Base-by-base conservation (phyloP, 2,888 invertebrate genomes). In the Drosophila barbarae region DNA sequence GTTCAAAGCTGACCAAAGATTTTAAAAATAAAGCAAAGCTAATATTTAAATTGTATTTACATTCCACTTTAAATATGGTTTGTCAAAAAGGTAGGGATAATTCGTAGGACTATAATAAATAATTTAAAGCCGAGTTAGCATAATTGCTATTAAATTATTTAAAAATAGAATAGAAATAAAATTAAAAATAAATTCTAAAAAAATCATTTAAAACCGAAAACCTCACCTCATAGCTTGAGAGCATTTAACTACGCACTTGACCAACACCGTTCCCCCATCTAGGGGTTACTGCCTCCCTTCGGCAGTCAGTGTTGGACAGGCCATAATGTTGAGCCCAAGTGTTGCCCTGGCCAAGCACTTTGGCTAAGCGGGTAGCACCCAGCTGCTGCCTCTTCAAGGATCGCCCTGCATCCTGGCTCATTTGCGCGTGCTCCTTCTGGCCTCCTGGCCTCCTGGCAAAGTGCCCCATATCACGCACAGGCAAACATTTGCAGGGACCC, bases 401-500 rank as follows among this genome's bases (percentile, higher is more conserved):
- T 28, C 15, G 5, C 5, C 18, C 10, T 30, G 5, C n/a, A 28
- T 13, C 54, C 53, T 15, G 34, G 23, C 18, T 26, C 35, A 13
- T 61, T 32, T 60, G 10, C 47, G 34, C 39, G n/a, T 10, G 18
- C 42, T n/a, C 23, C 18, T 41, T 2, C 18, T 13, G 4, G 23
- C 50, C 13, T 35, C 9, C 41, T 51, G 10, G 39, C 56, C 71
- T 51, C 32, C 55, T 51, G 44, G 51, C 55, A 63, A 69, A 71
- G 64, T 53, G 58, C 52, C 55, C 38, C 47, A 49, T 47, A 67
- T 50, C 61, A 53, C 50, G 64, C 71, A 64, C 53, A 52, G 41
- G 41, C 58, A 71, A 67, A 70, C 53, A 70, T 54, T 54, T 44
- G 72, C 57, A 50, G 41, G 54, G 53, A 41, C 64, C 69, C 60